Conservation (phyloP, 2,797 vertebrate genomes). For the Neostethus bicornis region DNA sequence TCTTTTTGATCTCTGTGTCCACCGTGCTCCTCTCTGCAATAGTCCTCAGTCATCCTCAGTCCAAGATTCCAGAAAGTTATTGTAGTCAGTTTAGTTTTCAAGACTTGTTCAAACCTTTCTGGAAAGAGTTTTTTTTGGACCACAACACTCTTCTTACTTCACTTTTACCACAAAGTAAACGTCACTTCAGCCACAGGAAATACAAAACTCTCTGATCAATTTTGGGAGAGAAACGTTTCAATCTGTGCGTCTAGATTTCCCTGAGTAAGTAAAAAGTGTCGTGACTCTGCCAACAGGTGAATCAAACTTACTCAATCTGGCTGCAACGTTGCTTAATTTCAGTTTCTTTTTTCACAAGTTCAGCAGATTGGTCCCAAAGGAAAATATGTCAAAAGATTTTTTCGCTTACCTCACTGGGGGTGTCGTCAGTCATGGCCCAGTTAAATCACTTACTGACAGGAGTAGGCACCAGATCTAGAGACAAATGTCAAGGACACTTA, state of each 20-base stretch:
- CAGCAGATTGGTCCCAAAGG: conserved; percentile 23
- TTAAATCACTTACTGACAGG: conserved; percentile 69
- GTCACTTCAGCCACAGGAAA: conserved; percentile 35
- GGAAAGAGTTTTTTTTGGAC: conserved; percentile 70
- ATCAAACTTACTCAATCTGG: conserved; percentile 10
- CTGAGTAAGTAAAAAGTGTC: conserved; percentile 5
- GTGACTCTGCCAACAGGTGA: conserved; percentile 18
- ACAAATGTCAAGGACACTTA: conserved; percentile 70
- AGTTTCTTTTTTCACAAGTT: conserved; percentile 27
- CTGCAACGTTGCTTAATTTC: conserved; percentile 7
- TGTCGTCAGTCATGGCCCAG: conserved; percentile 61
- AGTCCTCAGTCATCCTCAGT: conserved; percentile 48
- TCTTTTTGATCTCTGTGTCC: conserved; percentile 35
- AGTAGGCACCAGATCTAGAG: conserved; percentile 56
- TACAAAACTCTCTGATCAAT: conserved; percentile 19
- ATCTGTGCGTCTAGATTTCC: conserved; percentile 18
- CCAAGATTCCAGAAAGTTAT: conserved; percentile 39
- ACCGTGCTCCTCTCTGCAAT: conserved; percentile 41
- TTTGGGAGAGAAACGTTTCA: conserved; percentile 20
- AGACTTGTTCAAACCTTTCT: conserved; percentile 69
- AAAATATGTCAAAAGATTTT: conserved; percentile 34
- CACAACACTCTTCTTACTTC: conserved; percentile 27
- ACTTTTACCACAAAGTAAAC: conserved; percentile 40
- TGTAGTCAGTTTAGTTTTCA: conserved; percentile 48
- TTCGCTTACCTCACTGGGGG: conserved; percentile 42